Base-by-base conservation (phyloP, 2,113 vertebrate genomes). In the Odocoileus virginianus region DNA sequence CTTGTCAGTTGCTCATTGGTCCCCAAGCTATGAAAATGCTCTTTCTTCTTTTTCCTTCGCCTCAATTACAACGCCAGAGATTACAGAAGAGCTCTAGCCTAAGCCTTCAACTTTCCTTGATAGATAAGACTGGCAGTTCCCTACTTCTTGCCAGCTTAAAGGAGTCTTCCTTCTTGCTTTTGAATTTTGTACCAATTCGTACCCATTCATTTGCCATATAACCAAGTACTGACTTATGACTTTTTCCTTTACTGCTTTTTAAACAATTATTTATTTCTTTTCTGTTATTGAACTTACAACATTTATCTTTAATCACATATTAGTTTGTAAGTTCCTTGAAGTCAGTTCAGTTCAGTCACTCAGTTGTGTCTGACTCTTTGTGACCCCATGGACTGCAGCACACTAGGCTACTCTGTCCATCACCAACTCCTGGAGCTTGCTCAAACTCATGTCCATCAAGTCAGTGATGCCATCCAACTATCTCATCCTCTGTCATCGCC, bases 51-150 rank as follows among this genome's bases (percentile, higher is more conserved):
- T 52, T 87, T 58, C 81, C 23, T 71, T 97, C 64, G 27, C 87
- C 71, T 96, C 90, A 61, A 5, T 67, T 61, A 58, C 52, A 95
- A 61, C 14, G 6, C 43, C 84, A 43, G 30, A 90, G 28, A 78
- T 13, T 45, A 25, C 67, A 85, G 27, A 82, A 71, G 67, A 89
- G 33, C 19, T 87, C 50, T 71, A 67, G 76, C 71, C 43, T 28
- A 83, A 97, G 58, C 21, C 78, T 92, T 96, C 45, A 61, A 30
- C n/a, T 93, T 91, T 89, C 36, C 58, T 28, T 95, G 55, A 93
- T 14, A 95, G 71, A 28, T 43, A 94, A 84, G 11, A 3, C 28
- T 93, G 33, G 43, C 10, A 84, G 45, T 2, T 64, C 21, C 33
- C 2, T 25, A 36, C 21, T 57, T 45, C 13, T 87, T 16, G 2